Evolutionary conservation across 2,113 vertebrate species (phyloP).

Genomic region (Lethenteron camtschaticum): DNA sequence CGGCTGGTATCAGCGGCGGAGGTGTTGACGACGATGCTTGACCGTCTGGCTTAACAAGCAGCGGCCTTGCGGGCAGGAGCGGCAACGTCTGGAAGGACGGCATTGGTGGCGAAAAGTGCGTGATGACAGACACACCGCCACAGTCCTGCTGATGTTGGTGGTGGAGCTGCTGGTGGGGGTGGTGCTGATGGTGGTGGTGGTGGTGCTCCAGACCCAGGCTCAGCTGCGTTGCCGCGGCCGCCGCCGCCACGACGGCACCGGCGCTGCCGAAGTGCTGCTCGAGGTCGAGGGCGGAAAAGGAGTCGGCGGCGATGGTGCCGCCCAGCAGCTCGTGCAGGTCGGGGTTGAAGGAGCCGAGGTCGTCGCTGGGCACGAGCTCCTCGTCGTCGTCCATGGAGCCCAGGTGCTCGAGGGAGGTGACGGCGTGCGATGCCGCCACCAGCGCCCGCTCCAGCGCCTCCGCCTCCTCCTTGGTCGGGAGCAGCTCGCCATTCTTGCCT

Average conservation of each 20-base stretch:
- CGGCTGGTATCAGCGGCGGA: too few relatives aligned
- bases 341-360: neutral
- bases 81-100: too few relatives aligned
- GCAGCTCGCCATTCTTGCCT: conserved; percentile 93
- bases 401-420: conserved; percentile 74
- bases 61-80: too few relatives aligned
- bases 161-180: too few relatives aligned
- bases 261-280: neutral
- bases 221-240: too few relatives aligned
- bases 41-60: too few relatives aligned
- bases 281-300: neutral
- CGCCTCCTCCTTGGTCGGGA: conserved; percentile 90
- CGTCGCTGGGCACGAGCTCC: neutral
- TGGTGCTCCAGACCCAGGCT: too few relatives aligned
- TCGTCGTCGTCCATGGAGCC: conserved; percentile 56
- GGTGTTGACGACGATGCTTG: too few relatives aligned
- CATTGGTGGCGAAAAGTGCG: too few relatives aligned
- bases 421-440: conserved; percentile 64
- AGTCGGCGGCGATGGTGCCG: conserved; percentile 1
- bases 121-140: too few relatives aligned
- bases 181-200: too few relatives aligned
- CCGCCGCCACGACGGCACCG: conserved; percentile 13
- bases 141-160: too few relatives aligned
- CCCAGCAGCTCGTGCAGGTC: neutral
- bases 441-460: conserved; percentile 87